Base-by-base conservation (phyloP, 1,140 invertebrate species). In the Onthophagus taurus region DNA sequence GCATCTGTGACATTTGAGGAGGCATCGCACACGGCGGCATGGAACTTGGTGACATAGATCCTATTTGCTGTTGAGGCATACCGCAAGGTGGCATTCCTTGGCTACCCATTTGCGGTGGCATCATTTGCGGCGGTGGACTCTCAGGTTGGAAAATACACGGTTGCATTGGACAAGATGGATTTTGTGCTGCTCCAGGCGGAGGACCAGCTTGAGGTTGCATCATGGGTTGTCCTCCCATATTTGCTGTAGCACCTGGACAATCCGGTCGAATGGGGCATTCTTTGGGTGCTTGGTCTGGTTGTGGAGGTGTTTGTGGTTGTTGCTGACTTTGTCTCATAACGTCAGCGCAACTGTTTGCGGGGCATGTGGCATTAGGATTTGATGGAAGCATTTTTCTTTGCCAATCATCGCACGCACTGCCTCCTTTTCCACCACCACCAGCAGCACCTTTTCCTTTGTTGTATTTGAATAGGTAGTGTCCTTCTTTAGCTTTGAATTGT, bases 401-500 rank as follows among this genome's bases (percentile, higher is more conserved):
- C 13, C 9, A 16, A n/a, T 31, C 24, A 4, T 3, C 6, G 5
- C 8, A 11, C 29, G 30, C 9, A 6, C 5, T 4, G 6, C 11
- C 26, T n/a, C 7, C 3, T 8, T 9, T 0, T 16, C 17, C 30
- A 5, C 17, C 21, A 20, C 21, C 33, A 20, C n/a, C 30, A 5
- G 13, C 12, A 11, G 34, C 42, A 18, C 21, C 42, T 37, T 34
- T 49, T 9, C 24, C 35, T 45, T 45, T 61, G 16, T 58, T 57
- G 35, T 62, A 63, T 34, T 53, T 52, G 35, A 62, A 65, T 16
- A 63, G 35, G 7, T 58, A 62, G 42, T 62, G 59, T 12, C 63
- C 63, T 24, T 62, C 58, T 41, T 60, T 60, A 24, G 60, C 61
- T 42, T 65, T 63, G 41, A 65, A 65, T 3, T 62, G 44, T 0